These are phyloP conservation scores for Pimephales promelas DNA, from an alignment of 2,113 vertebrate genomes.

Conservation along the genomic window DNA sequence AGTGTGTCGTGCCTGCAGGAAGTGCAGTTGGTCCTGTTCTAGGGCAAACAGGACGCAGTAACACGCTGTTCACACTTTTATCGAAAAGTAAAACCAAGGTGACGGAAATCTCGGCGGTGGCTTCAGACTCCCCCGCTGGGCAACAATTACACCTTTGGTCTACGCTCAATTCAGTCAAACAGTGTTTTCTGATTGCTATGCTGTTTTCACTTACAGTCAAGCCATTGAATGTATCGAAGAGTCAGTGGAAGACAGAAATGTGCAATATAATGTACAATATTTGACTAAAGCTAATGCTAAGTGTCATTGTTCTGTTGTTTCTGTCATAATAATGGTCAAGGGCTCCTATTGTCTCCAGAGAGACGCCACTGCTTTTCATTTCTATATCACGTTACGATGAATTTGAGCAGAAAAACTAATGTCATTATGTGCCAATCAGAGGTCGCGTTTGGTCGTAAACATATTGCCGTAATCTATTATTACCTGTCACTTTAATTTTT, in stretches of 20 bases:
- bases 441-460: too few relatives aligned
- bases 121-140: conserved; percentile 21
- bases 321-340: neutral
- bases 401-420: neutral
- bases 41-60: conserved; percentile 34
- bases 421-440: neutral
- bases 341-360: conserved; percentile 1
- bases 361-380: neutral
- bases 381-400: neutral
- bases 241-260: neutral
- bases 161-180: conserved; percentile 18
- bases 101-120: conserved; percentile 30
- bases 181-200: neutral
- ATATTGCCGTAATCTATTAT: too few relatives aligned
- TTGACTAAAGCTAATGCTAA: conserved; percentile 1
- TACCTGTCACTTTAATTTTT: too few relatives aligned
- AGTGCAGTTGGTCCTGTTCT: conserved; percentile 48
- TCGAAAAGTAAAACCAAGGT: conserved; percentile 39
- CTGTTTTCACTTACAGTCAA: neutral
- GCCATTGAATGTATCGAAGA: neutral
- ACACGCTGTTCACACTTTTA: conserved; percentile 50
- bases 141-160: conserved; percentile 28
- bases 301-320: neutral
- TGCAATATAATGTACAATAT: neutral
- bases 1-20: conserved; percentile 47